Evolutionary conservation across 92 coral and sea anemone species (phyloP), one percentile per base, ranked within the genome.

Genomic region (Galaxea fascicularis): DNA sequence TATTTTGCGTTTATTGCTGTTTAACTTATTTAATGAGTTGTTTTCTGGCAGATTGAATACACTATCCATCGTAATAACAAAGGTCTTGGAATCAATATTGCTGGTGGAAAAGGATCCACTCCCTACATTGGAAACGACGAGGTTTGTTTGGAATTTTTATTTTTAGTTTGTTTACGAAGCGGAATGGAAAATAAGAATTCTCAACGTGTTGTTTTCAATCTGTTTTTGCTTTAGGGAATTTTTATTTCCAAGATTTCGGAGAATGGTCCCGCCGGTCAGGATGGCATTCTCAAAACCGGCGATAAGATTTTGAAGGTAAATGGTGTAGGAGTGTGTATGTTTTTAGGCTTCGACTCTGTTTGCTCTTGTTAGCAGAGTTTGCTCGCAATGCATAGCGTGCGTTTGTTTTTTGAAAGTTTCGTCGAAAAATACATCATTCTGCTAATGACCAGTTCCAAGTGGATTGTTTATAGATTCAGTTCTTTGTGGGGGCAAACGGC

Each of bases 41-140:
- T 5, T 53, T 66, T 62, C 25, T 73, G 70, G 56, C 88, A 96
- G 98, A 96, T 96, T 72, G 98, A 95, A 65, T 96, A 96, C 95
- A 96, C 97, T 45, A 82, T 96, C 71, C 98, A 90, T 73, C 89
- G 99, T 39, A 93, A 96, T 71, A 95, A 93, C 76, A 95, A 91
- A 47, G 99, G 99, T 28, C 99, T 96, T 79, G 99, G 99, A 15
- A 96, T 96, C 27, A 96, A 96, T 80, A 96, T 96, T 44, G 99
- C 99, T 4, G 99, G 99, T 25, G 99, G 99, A 17, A 92, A 93
- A 67, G 99, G 99, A 12, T 97, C 99, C 0, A 97, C 99, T n/a
- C 99, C 99, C 26, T 97, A 91, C 74, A 77, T 89, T 72, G 99
- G 95, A 59, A 87, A 91, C 69, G 99, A 97, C 74, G 97, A 97